These are phyloP conservation scores for Lobophora halterata DNA, from an alignment of 2,888 invertebrate genomes.

Conservation along the genomic window DNA sequence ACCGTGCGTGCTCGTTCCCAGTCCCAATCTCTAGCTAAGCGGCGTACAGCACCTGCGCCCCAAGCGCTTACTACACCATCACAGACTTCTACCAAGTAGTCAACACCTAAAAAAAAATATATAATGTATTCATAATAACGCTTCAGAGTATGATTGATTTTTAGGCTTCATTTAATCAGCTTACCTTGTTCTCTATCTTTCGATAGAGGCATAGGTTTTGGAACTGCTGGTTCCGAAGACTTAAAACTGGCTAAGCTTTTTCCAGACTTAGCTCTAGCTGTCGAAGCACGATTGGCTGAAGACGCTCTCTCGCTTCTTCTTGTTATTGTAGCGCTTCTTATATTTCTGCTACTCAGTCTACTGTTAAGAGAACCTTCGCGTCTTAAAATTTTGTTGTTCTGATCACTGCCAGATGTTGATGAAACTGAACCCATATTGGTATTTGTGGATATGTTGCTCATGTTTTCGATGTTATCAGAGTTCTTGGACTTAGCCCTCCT, in stretches of 20 bases:
- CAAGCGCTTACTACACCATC: slow-evolving; percentile 91
- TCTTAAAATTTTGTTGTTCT: slow-evolving; percentile 59
- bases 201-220: slow-evolving; percentile 68
- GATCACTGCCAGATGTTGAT: slow-evolving; percentile 72
- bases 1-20: slow-evolving; percentile 88
- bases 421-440: slow-evolving; percentile 70
- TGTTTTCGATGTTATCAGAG: slow-evolving; percentile 66
- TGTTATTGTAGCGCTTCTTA: slow-evolving; percentile 74
- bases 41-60: slow-evolving; percentile 92
- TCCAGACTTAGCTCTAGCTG: slow-evolving; percentile 81
- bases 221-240: slow-evolving; percentile 75
- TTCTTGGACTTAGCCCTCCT: slow-evolving; percentile 55
- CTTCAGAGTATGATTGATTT: no score
- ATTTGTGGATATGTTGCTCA: slow-evolving; percentile 67
- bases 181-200: slow-evolving; percentile 87
- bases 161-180: not conserved
- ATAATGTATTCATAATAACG: slow-evolving; percentile 16
- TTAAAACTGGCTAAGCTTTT: slow-evolving; percentile 73
- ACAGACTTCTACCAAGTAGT: slow-evolving; percentile 93
- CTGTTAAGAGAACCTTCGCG: slow-evolving; percentile 66
- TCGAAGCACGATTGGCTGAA: slow-evolving; percentile 81
- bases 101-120: slow-evolving; percentile 83
- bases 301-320: slow-evolving; percentile 69
- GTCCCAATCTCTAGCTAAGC: slow-evolving; percentile 91
- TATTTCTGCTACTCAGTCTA: slow-evolving; percentile 61